phyloP scores from a whole-genome alignment of 2,888 invertebrate genomes.

The Arrhopalites spinosus region DNA sequence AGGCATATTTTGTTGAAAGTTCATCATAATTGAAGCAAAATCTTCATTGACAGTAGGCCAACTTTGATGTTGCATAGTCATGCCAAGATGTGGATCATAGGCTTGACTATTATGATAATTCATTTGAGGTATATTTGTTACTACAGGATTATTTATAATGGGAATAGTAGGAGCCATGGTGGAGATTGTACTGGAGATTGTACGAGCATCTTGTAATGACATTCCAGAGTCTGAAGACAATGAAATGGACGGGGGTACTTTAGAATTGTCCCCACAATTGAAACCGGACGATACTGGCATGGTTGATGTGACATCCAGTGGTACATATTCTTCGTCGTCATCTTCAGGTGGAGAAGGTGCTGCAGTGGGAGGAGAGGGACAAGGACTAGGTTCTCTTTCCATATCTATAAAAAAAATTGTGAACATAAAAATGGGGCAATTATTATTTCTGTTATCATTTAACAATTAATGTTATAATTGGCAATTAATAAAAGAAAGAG shows the following conservation, averaged over 20 bases:
- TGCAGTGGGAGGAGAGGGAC: conserved; percentile 49
- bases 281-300: conserved; percentile 22
- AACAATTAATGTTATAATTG: too few species aligned
- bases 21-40: conserved; percentile 30
- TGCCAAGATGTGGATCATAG: not conserved
- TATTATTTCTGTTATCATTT: conserved; percentile 1
- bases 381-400: conserved; percentile 52
- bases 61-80: not conserved
- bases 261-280: conserved; percentile 27
- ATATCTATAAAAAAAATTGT: conserved; percentile 44
- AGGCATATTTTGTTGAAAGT: conserved; percentile 6
- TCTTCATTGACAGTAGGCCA: conserved; percentile 13
- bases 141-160: too few species aligned
- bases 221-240: not conserved
- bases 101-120: not conserved
- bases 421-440: not conserved
- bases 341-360: conserved; percentile 50
- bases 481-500: too few species aligned
- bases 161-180: not conserved
- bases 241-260: conserved; percentile 10
- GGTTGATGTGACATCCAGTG: not conserved
- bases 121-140: too few species aligned
- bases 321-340: conserved; percentile 6
- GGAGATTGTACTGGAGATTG: not conserved
- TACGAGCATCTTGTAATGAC: conserved; percentile 1